Evolutionary conservation across 2,888 invertebrate genomes (phyloP), one percentile per base, ranked within the genome.

Genomic region (Apamea epomidion): DNA sequence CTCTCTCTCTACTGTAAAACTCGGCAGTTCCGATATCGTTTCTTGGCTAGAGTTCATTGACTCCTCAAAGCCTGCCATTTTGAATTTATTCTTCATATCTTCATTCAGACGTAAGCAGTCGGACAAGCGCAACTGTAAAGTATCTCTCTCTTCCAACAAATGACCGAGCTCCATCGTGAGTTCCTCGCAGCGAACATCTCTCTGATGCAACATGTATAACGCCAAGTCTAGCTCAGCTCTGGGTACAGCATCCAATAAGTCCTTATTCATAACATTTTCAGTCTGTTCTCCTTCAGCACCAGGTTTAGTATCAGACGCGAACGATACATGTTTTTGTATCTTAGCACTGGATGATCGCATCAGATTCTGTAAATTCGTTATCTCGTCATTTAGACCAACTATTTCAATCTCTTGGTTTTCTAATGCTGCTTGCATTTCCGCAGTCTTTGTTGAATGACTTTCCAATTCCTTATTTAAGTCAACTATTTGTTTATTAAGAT

Each of bases 131-230:
- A 99, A 94, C 91, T 99, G 99, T 76, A 99, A 94, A 0, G 98
- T 98, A 92, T 99, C 99, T 76, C 99, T 97, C 93, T 99, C 99
- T 93, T 99, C 99, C 71, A 99, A 94, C 70, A 99, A 95, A 93
- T 98, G 98, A 87, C 98, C 98, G 75, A 99, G 95, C 93, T 99
- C 99, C 91, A 98, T 97, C 0, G 99, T 99, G 81, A 99, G 97
- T 93, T 99, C 99, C 91, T 99, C 99, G 93, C 98, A 98, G 1
- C 98, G 97, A 81, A 99, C 98, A 89, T 99, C 99, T 86, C 99
- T 97, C 91, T 99, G 98, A 93, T 99, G 99, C 75, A 99, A 95
- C 98, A 98, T 98, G 92, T 98, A 98, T 67, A 98, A 94, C 0
- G 99, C 98, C 75, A 98, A 96, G 92, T 99, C 98, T 76, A 99